Base-by-base conservation (phyloP, 2,113 vertebrate genomes). In the Erythrocercus mccallii region DNA sequence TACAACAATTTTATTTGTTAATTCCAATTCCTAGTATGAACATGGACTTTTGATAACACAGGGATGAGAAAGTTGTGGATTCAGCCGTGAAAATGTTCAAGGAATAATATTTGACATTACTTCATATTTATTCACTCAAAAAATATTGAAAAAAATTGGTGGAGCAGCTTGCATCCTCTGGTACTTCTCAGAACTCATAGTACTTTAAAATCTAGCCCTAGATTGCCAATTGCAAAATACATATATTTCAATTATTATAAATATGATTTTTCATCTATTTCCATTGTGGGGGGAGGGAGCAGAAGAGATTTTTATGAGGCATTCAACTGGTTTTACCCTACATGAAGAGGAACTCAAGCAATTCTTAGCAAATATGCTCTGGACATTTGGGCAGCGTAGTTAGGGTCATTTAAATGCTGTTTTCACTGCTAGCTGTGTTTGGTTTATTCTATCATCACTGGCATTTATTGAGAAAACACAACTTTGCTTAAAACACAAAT, bases 231-330 rank as follows among this genome's bases (percentile, higher is more conserved):
- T 69, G n/a, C 15, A 87, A 79, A 81, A 54, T 62, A 9, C 8
- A 40, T 40, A 68, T 89, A 53, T 56, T 91, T 15, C 6, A 24
- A 2, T 71, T 85, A 79, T 89, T 48, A 38, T 24, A 50, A 64
- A 25, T 64, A 31, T 0, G 1, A 3, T 79, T 86, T 94, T 91
- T 71, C 9, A 65, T 76, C 15, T 87, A 7, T 74, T 84, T 91
- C 8, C 12, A 18, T 53, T 68, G 19, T 0, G 0, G 2, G 4
- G 2, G 8, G 10, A 30, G 11, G 15, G 23, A 72, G 69, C 0
- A 2, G 27, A 38, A 48, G 5, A 48, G 38, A 27, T n/a, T n/a
- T 73, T 82, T 65, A 30, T 74, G 31, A 80, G 10, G 21, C 30
- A 38, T 69, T 71, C 40, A 33, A 9, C 11, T 90, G 47, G 4